Evolutionary conservation across 2,113 vertebrate genomes (phyloP), one percentile per base, ranked within the genome.

Genomic region (Aepyceros melampus): DNA sequence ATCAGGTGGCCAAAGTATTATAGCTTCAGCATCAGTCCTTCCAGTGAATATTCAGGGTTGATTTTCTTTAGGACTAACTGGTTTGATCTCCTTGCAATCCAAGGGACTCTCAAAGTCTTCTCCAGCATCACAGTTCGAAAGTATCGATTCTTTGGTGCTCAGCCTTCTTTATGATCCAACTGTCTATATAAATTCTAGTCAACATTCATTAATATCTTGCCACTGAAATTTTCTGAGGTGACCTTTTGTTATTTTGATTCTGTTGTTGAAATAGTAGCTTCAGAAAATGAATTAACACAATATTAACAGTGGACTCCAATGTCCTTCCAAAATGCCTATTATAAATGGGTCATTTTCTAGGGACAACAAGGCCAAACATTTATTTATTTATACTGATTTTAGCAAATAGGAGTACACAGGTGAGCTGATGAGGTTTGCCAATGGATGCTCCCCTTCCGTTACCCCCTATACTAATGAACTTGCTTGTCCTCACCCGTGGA

Each of bases 261-360:
- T 47, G 11, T 90, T 86, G 12, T 74, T 98, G 60, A 95, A 96
- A 62, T 45, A 88, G 62, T n/a, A 81, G 53, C 56, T 92, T 97
- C 7, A 13, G 51, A 56, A 95, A 60, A 79, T n/a, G 60, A 89
- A 95, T 83, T 93, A 91, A 12, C 60, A 71, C 1, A 56, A 21
- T 43, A 9, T 86, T 23, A 78, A 47, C 25, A 27, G 12, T 87
- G 36, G 49, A 27, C 16, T 36, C 55, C 53, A 16, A 17, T 25
- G 7, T 40, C 3, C 27, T 94, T 91, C 76, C 31, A 79, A 76
- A 85, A 56, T 82, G 6, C 40, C n/a, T 9, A 0, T 2, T 78
- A 17, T 31, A 64, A 95, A 86, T 67, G 17, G 33, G 36, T 60
- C 89, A 84, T 91, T 88, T 95, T 91, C 49, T 91, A 84, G 81